phyloP scores from a whole-genome alignment of 2,797 vertebrate genomes.

The Microctenopoma lineatum region DNA sequence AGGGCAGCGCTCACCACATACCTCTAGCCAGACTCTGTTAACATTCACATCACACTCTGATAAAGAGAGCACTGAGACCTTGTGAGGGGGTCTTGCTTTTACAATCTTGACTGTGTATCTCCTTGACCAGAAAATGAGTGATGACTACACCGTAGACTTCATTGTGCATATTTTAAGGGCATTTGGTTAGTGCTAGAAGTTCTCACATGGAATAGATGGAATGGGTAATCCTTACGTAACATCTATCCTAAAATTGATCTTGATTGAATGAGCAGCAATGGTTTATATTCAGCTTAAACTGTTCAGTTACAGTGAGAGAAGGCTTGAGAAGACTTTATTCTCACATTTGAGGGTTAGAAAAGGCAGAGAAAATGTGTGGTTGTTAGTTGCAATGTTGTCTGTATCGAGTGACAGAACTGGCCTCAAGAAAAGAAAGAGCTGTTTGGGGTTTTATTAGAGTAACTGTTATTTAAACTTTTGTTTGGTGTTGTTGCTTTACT shows the following conservation, averaged over 20 bases:
- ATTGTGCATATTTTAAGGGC: constrained; percentile 1
- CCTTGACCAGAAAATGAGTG: constrained; percentile 15
- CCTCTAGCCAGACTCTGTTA: constrained; percentile 2
- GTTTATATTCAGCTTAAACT: constrained; percentile 20
- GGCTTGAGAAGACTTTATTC: constrained; percentile 1
- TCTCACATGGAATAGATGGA: background rate
- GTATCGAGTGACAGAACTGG: background rate
- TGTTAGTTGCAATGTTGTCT: background rate
- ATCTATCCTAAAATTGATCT: background rate
- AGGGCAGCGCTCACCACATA: constrained; percentile 6
- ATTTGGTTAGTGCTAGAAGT: background rate
- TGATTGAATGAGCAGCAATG: constrained; percentile 19
- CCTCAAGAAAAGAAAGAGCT: background rate
- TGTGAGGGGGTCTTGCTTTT: constrained; percentile 32
- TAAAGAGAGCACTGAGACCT: constrained; percentile 15
- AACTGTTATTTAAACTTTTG: constrained; percentile 3
- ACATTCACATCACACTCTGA: constrained; percentile 38
- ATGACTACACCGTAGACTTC: constrained; percentile 3
- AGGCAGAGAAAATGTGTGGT: background rate
- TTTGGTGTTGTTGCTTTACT: constrained; percentile 12
- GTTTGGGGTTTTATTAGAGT: background rate
- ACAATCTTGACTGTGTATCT: constrained; percentile 22
- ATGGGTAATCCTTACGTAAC: constrained; percentile 6
- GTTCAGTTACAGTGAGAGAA: constrained; percentile 12
- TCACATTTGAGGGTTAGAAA: background rate